Evolutionary conservation across 2,797 vertebrate species (phyloP).

Genomic region (Cryptoblepharus egeriae): DNA sequence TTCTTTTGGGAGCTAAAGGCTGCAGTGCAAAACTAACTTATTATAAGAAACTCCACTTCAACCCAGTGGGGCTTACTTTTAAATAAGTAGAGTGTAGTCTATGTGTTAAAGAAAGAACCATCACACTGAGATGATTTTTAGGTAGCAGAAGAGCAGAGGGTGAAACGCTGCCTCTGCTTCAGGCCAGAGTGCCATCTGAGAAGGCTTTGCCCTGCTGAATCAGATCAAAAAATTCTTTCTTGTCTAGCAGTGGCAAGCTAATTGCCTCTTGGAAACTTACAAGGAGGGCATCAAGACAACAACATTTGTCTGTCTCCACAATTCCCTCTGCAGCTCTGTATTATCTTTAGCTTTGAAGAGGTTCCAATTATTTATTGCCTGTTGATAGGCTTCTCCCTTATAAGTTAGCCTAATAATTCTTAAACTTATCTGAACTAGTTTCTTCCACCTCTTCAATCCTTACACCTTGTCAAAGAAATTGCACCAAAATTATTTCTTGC

Average conservation of each 20-base stretch:
- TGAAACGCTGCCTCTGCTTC: no score
- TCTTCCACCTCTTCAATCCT: not conserved
- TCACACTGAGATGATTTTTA: no score
- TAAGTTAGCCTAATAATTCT: not conserved
- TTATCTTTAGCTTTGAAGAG: not conserved
- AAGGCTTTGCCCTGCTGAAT: no score
- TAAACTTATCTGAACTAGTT: not conserved
- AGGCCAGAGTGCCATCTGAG: no score
- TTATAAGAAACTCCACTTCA: no score
- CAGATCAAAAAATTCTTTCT: no score
- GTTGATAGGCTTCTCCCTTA: not conserved
- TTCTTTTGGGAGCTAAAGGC: not conserved
- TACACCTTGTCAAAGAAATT: not conserved
- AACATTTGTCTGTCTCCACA: not conserved
- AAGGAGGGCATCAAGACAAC: not conserved
- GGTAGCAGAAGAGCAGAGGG: no score
- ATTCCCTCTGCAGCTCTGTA: not conserved
- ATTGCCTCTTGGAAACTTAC: not conserved
- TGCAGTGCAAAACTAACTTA: not conserved
- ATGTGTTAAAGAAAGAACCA: no score
- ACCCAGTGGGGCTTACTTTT: no score
- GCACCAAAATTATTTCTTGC: not conserved
- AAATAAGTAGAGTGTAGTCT: no score
- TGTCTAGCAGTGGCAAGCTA: no score
- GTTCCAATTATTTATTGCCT: no score